A percentile compares a stretch with the other conserved stretches of the same genome.
These are phyloP conservation scores for Zaprionus bogoriensis DNA, from an alignment of 2,888 invertebrate species.

Conservation along the genomic window DNA sequence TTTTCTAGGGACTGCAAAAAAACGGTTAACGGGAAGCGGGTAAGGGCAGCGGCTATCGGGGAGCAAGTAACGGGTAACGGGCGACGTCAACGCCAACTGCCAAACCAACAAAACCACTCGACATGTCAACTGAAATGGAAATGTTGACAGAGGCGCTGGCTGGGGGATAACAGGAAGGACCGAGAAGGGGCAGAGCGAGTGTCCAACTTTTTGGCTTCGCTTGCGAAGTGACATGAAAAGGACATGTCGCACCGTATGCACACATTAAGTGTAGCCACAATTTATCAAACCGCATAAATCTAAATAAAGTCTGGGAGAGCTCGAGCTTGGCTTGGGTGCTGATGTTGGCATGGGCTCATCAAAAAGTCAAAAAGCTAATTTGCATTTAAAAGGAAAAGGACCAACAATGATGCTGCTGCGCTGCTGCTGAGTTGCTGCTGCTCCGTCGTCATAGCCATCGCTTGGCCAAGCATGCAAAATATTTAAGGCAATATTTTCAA, in stretches of 20 bases:
- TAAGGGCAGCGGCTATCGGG: slow-evolving; percentile 13
- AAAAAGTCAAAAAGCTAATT: slow-evolving; percentile 79
- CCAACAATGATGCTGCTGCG: slow-evolving; percentile 41
- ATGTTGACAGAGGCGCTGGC: slow-evolving; percentile 16
- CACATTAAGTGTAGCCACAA: slow-evolving; percentile 76
- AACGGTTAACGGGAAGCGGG: no score
- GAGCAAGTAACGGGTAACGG: no score
- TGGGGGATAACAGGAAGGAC: not conserved
- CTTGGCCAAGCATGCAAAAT: slow-evolving; percentile 46
- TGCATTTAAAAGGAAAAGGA: slow-evolving; percentile 71
- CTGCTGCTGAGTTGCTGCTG: slow-evolving; percentile 31
- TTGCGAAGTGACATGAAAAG: slow-evolving; percentile 70
- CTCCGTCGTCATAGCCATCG: slow-evolving; percentile 13
- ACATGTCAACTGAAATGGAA: slow-evolving; percentile 73
- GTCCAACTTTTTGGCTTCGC: slow-evolving; percentile 62
- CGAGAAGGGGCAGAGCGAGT: not conserved
- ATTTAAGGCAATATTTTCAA: slow-evolving; percentile 72
- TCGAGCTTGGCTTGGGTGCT: slow-evolving; percentile 16
- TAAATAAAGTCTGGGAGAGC: slow-evolving; percentile 71
- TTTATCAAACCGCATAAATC: slow-evolving; percentile 77
- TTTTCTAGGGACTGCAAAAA: slow-evolving; percentile 69
- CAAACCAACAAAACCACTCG: slow-evolving; percentile 73
- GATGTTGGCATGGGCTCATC: slow-evolving; percentile 56
- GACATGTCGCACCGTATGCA: slow-evolving; percentile 76
- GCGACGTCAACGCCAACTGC: slow-evolving; percentile 33